Percentiles rank a stretch among this genome's conserved stretches.
Conservation (phyloP, 2,113 vertebrate genomes). For the Fulica atra region DNA sequence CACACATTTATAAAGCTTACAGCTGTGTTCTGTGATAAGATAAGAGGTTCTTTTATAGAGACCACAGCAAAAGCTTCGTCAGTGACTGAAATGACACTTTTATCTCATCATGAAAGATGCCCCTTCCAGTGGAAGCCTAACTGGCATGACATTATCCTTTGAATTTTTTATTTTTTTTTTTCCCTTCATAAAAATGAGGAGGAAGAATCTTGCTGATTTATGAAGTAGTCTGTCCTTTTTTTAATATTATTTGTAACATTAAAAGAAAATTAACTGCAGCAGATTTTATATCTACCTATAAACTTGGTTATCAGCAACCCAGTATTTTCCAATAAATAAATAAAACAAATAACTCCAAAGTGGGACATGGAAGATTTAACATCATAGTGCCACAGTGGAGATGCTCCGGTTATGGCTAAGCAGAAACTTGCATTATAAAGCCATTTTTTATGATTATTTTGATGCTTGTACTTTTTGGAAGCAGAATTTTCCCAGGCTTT, state of each 20-base stretch:
- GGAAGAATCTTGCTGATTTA: constrained; percentile 4
- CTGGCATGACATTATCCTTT: background rate
- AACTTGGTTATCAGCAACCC: background rate
- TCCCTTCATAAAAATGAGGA: background rate
- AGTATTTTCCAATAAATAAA: constrained; percentile 9
- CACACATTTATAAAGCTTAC: constrained; percentile 3
- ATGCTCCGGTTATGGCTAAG: background rate
- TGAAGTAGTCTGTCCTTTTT: background rate
- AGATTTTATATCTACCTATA: constrained; percentile 27
- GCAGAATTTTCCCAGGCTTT: background rate
- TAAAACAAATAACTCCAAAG: background rate
- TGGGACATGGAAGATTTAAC: constrained; percentile 3
- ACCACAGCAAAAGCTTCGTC: constrained; percentile 23
- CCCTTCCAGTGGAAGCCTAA: background rate
- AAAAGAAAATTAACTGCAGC: constrained; percentile 18
- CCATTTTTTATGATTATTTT: background rate
- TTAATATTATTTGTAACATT: constrained; percentile 15
- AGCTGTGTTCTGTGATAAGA: constrained; percentile 46
- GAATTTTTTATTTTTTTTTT: background rate
- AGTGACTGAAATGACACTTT: constrained; percentile 7
- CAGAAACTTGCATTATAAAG: background rate
- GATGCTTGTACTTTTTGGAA: background rate
- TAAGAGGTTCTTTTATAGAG: constrained; percentile 32
- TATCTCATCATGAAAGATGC: constrained; percentile 22
- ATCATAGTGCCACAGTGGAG: background rate